Evolutionary conservation across 2,888 invertebrate species (phyloP).

Genomic region (Prostheceraeus crozeri): DNA sequence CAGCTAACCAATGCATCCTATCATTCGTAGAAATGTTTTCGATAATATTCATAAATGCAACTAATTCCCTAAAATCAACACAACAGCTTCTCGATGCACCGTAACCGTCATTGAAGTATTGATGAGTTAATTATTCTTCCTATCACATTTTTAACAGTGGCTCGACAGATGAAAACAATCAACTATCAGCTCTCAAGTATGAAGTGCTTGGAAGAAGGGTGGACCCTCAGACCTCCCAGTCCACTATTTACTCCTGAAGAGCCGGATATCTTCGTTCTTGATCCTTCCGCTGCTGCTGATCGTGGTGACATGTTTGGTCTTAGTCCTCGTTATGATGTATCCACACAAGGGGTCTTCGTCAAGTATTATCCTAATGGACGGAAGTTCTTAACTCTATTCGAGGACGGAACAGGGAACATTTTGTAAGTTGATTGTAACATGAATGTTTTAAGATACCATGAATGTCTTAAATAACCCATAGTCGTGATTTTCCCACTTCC

Average conservation of each 20-base stretch:
- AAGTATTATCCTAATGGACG: constrained; percentile 40
- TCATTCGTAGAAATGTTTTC: too few species aligned
- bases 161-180: constrained; percentile 55
- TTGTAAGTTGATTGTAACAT: too few species aligned
- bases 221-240: constrained; percentile 52
- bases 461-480: too few species aligned
- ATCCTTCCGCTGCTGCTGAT: constrained; percentile 40
- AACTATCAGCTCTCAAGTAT: constrained; percentile 56
- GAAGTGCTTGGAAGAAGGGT: constrained; percentile 54
- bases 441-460: too few species aligned
- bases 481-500: too few species aligned
- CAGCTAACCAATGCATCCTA: too few species aligned
- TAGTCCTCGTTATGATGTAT: neutral
- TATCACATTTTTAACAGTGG: constrained; percentile 41
- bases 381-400: constrained; percentile 52
- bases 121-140: too few species aligned
- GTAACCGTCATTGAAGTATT: too few species aligned
- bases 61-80: too few species aligned
- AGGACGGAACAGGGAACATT: constrained; percentile 54
- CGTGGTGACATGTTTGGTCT: neutral
- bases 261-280: constrained; percentile 46
- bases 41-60: too few species aligned
- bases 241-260: constrained; percentile 46
- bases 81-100: too few species aligned
- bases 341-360: neutral